Percentiles rank a stretch among this genome's conserved stretches.
Evolutionary conservation across 1,140 invertebrate species (phyloP).

Genomic region (Drosophila aff.): DNA sequence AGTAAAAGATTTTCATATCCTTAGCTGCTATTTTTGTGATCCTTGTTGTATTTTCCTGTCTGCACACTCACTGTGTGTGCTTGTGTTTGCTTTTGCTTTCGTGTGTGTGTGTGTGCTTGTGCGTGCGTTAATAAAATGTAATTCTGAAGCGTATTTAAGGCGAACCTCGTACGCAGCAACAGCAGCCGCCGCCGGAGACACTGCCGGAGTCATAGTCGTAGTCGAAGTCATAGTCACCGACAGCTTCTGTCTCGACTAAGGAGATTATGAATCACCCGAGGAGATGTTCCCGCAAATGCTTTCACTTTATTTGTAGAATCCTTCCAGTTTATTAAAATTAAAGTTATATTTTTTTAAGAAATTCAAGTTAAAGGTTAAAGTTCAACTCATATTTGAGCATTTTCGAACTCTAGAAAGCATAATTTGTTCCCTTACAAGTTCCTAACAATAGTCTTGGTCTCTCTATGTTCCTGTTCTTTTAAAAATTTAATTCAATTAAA

Average conservation of each 20-base stretch:
- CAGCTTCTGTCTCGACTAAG: slow-evolving; percentile 35
- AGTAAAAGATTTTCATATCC: neutral
- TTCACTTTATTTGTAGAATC: neutral
- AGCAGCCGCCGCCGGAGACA: slow-evolving; percentile 24
- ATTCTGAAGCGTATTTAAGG: slow-evolving; percentile 76
- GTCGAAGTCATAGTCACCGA: slow-evolving; percentile 30
- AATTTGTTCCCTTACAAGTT: too few relatives aligned
- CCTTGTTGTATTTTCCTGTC: neutral
- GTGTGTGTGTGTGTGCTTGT: slow-evolving; percentile 46
- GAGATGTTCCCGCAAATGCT: slow-evolving; percentile 20
- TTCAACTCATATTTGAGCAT: neutral
- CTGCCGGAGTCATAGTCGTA: slow-evolving; percentile 14
- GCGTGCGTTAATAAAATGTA: slow-evolving; percentile 78
- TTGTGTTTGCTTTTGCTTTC: slow-evolving; percentile 9
- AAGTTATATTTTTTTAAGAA: neutral
- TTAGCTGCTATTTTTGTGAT: slow-evolving; percentile 7
- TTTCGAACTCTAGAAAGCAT: neutral
- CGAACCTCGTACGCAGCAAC: slow-evolving; percentile 60
- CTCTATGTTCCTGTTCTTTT: neutral
- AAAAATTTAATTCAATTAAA: neutral
- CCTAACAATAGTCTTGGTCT: too few relatives aligned
- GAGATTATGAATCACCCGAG: slow-evolving; percentile 30
- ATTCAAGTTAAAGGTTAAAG: neutral
- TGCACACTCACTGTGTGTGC: slow-evolving; percentile 19
- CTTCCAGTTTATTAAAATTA: too few relatives aligned